phyloP scores from a whole-genome alignment of 2,888 invertebrate genomes.

The Saturnia japonica region DNA sequence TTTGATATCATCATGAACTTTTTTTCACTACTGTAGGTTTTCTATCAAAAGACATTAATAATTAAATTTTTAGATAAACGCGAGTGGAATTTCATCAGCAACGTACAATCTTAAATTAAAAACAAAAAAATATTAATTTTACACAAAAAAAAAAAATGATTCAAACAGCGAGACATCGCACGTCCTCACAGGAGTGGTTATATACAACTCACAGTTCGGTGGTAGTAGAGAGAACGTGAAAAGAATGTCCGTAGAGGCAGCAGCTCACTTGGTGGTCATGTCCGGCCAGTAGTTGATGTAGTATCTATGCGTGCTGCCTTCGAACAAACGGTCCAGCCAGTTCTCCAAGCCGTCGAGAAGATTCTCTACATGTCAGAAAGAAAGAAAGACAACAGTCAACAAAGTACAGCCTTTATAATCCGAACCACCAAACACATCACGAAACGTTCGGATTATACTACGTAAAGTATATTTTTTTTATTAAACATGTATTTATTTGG shows the following conservation, averaged over 20 bases:
- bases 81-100: too few species aligned
- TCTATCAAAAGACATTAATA: too few species aligned
- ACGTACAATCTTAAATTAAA: background rate
- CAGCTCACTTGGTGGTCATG: conserved; percentile 82
- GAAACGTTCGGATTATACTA: too few species aligned
- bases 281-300: conserved; percentile 99
- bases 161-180: background rate
- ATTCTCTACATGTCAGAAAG: conserved; percentile 84
- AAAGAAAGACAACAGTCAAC: background rate
- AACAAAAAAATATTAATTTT: background rate
- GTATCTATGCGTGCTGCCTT: conserved; percentile 97
- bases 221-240: background rate
- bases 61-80: too few species aligned
- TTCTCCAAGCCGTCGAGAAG: conserved; percentile 95
- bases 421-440: too few species aligned
- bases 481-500: too few species aligned
- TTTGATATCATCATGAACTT: too few species aligned
- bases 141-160: background rate
- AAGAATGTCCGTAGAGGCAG: background rate
- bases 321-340: conserved; percentile 98
- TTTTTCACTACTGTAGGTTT: too few species aligned
- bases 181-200: background rate
- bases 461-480: too few species aligned
- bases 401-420: too few species aligned
- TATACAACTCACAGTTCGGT: background rate